phyloP scores from a whole-genome alignment of 2,797 vertebrate species.

The Ibycter americanus region DNA sequence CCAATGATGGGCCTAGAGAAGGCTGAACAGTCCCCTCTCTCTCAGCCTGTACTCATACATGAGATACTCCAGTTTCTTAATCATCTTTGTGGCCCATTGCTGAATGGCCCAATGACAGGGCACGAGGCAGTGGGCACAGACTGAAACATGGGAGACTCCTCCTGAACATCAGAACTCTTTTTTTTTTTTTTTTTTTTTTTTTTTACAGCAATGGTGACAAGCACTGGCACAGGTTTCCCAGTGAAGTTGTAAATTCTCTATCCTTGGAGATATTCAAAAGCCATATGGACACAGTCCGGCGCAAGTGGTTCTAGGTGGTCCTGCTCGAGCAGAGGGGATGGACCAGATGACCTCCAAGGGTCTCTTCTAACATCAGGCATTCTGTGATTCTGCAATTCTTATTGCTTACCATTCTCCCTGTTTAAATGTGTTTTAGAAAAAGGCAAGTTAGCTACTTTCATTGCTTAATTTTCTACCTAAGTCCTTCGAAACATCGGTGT shows the following conservation, averaged over 20 bases:
- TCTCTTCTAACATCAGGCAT: neutral
- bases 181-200: neutral
- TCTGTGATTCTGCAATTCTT: neutral
- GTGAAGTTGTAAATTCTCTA: neutral
- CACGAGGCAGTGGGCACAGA: neutral
- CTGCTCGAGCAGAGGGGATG: rapidly evolving
- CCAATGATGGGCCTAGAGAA: neutral
- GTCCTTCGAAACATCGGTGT: neutral
- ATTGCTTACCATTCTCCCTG: neutral
- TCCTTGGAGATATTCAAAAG: neutral
- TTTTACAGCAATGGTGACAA: neutral
- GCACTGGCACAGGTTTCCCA: neutral
- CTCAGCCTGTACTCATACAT: neutral
- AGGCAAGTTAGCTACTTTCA: neutral
- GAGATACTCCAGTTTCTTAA: neutral
- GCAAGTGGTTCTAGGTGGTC: neutral
- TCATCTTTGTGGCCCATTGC: neutral
- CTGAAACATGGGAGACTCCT: neutral
- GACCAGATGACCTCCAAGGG: neutral
- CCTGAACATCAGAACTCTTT: neutral
- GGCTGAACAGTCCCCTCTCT: neutral
- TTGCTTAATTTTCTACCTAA: neutral
- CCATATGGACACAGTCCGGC: rapidly evolving
- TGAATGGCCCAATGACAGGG: neutral
- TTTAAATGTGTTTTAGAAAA: neutral